Evolutionary conservation across 1,140 invertebrate genomes (phyloP).

Genomic region (Phthorimaea operculella): DNA sequence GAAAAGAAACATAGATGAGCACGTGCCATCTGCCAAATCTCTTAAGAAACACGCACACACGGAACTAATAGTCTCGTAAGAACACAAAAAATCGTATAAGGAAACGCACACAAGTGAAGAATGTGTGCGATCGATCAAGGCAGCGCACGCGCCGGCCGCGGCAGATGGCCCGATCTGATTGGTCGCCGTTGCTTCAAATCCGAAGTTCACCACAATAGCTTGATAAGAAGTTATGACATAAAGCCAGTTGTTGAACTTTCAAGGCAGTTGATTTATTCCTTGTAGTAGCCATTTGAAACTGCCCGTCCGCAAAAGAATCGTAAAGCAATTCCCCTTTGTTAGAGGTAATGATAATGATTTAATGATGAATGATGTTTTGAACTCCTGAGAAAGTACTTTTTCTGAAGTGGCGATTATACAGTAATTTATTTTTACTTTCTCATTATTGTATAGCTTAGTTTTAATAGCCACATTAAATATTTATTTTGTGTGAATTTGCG

Average conservation of each 20-base stretch:
- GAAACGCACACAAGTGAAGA: constrained; percentile 36
- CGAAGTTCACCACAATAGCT: constrained; percentile 51
- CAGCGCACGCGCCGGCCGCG: constrained; percentile 41
- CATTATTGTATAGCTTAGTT: too few relatives aligned
- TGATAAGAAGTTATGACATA: constrained; percentile 54
- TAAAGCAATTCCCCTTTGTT: constrained; percentile 22
- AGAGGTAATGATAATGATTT: constrained; percentile 2
- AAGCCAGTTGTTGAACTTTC: constrained; percentile 17
- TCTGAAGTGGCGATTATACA: too few relatives aligned
- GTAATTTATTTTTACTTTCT: too few relatives aligned
- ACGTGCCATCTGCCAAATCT: constrained; percentile 67
- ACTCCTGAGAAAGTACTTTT: not conserved
- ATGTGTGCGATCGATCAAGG: constrained; percentile 42
- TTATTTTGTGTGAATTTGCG: too few relatives aligned
- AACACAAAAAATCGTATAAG: constrained; percentile 24
- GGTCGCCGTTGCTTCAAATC: constrained; percentile 48
- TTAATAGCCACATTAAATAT: too few relatives aligned
- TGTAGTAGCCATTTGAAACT: constrained; percentile 23
- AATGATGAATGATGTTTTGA: constrained; percentile 11
- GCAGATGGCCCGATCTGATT: constrained; percentile 56
- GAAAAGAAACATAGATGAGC: constrained; percentile 51
- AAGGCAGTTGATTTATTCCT: constrained; percentile 37
- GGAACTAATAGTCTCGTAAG: constrained; percentile 18
- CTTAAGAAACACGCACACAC: constrained; percentile 35
- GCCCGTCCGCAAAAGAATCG: constrained; percentile 6